Evolutionary conservation across 2,113 vertebrate genomes (phyloP).

Genomic region (Rhizomys pruinosus): DNA sequence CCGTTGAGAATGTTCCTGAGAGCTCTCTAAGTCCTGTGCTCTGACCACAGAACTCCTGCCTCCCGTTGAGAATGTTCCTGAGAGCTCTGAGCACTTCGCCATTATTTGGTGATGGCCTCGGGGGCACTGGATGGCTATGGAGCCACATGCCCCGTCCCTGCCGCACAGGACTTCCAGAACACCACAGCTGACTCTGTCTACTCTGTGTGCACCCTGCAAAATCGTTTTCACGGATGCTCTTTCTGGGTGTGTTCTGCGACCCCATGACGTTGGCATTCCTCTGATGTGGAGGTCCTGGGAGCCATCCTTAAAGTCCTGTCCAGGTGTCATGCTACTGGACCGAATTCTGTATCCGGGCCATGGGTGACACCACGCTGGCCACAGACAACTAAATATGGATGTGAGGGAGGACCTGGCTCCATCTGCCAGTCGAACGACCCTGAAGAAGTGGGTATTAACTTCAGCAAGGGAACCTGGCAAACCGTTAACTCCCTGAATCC

Average conservation of each 20-base stretch:
- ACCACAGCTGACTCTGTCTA: not conserved
- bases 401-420: not conserved
- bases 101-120: too few relatives aligned
- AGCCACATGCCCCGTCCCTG: too few relatives aligned
- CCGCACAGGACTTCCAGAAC: not conserved
- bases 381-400: not conserved
- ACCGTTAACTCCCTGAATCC: not conserved
- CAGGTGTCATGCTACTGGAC: too few relatives aligned
- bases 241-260: accelerated
- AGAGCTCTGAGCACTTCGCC: not conserved
- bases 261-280: not conserved
- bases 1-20: not conserved
- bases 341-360: not conserved
- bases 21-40: too few relatives aligned
- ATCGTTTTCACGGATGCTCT: not conserved
- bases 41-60: not conserved
- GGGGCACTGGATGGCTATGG: too few relatives aligned
- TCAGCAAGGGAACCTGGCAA: too few relatives aligned
- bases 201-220: not conserved
- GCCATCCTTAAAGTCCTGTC: too few relatives aligned
- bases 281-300: not conserved
- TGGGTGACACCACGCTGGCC: not conserved
- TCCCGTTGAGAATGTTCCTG: not conserved
- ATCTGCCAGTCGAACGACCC: not conserved
- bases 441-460: not conserved